Evolutionary conservation across 1,140 invertebrate species (phyloP).

Genomic region (Colletes latitarsis): DNA sequence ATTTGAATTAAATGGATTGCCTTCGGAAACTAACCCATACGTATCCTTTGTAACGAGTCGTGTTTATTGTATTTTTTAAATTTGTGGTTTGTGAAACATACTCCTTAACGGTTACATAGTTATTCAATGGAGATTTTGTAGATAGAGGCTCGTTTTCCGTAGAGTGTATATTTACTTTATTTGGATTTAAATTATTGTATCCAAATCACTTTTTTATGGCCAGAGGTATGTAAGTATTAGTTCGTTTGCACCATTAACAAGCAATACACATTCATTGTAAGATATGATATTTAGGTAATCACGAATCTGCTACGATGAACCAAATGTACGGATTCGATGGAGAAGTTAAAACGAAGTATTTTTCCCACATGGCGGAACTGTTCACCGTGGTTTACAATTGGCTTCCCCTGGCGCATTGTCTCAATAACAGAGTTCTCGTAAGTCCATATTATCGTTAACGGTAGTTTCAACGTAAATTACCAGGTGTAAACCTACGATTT

Average conservation of each 20-base stretch:
- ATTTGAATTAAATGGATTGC: conserved; percentile 97
- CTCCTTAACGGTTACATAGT: conserved; percentile 79
- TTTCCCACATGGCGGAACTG: conserved; percentile 95
- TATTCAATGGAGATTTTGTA: conserved; percentile 99
- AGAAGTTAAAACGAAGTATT: conserved; percentile 98
- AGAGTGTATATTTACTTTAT: conserved; percentile 98
- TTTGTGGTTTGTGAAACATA: conserved; percentile 10
- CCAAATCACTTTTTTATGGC: conserved; percentile 99
- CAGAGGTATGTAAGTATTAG: conserved; percentile 86
- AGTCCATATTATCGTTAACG: conserved; percentile 68
- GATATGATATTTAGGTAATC: conserved; percentile 88
- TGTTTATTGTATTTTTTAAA: conserved; percentile 1
- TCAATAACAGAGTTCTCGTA: conserved; percentile 95
- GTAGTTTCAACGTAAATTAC: conserved; percentile 17
- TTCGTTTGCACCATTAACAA: conserved; percentile 17
- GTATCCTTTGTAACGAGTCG: conserved; percentile 83
- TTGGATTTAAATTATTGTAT: conserved; percentile 98
- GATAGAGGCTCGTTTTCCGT: conserved; percentile 99
- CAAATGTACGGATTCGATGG: conserved; percentile 99
- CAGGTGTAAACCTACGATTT: conserved; percentile 1
- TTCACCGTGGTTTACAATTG: conserved; percentile 99
- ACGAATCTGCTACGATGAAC: conserved; percentile 99
- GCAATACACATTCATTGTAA: neutral
- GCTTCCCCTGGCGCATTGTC: conserved; percentile 97
- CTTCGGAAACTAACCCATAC: conserved; percentile 97